Evolutionary conservation across 2,797 vertebrate genomes (phyloP).

Genomic region (Platalea minor): DNA sequence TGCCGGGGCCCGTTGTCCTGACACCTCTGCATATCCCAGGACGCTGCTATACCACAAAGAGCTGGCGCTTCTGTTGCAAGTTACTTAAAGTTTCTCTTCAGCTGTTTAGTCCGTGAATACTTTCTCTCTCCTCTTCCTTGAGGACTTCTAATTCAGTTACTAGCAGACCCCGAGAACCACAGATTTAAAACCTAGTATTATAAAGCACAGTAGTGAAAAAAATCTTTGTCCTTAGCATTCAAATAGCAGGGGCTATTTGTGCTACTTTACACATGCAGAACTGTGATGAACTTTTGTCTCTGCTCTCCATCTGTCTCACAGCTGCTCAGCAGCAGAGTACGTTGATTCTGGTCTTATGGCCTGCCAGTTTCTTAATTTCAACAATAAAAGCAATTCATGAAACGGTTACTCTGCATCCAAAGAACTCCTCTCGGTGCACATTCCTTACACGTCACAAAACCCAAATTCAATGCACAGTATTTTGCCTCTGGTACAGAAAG

Average conservation of each 20-base stretch:
- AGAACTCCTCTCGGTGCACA: neutral
- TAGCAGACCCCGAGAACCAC: neutral
- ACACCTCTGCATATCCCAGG: neutral
- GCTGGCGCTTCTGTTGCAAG: neutral
- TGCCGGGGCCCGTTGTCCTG: neutral
- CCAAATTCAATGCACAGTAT: neutral
- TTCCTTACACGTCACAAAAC: neutral
- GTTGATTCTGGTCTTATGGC: neutral
- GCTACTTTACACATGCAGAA: neutral
- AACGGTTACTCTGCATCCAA: neutral
- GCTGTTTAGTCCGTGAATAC: neutral
- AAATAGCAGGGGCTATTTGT: neutral
- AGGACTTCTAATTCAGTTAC: neutral
- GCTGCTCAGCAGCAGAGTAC: slow-evolving; percentile 4
- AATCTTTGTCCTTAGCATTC: neutral
- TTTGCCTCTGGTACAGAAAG: slow-evolving; percentile 35
- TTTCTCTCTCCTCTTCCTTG: neutral
- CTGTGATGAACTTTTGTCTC: neutral
- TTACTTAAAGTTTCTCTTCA: neutral
- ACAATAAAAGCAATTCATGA: slow-evolving; percentile 31
- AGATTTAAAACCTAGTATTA: neutral
- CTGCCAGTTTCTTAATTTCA: neutral
- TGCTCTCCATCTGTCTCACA: slow-evolving; percentile 26
- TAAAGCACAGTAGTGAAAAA: neutral
- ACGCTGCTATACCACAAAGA: neutral